Conservation (phyloP, 2,888 invertebrate genomes). For the Chaitophorus viminalis region DNA sequence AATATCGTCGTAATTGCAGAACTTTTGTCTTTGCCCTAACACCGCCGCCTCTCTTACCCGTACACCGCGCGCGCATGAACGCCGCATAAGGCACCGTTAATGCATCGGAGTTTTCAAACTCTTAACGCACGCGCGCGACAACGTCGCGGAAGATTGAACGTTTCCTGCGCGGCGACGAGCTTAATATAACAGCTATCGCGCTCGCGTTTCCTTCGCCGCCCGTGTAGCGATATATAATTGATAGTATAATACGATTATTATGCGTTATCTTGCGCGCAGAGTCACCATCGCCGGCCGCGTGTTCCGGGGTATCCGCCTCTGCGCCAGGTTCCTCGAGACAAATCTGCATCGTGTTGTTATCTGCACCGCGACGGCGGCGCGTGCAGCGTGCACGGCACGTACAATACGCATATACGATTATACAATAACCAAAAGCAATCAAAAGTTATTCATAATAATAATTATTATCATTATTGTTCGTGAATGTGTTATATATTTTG, state of each 20-base stretch:
- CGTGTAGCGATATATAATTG: not conserved
- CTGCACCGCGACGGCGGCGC: not conserved
- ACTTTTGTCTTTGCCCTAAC: conserved; percentile 21
- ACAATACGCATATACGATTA: not conserved
- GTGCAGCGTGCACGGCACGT: not conserved
- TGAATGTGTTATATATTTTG: not conserved
- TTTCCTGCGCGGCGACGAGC: not conserved
- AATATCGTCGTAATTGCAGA: conserved; percentile 24
- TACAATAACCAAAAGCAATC: not conserved
- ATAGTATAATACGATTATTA: conserved; percentile 17
- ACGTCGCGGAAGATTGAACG: conserved; percentile 28
- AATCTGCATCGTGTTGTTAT: conserved; percentile 24
- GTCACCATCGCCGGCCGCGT: not conserved
- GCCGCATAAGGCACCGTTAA: too few species aligned
- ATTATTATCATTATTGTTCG: not conserved
- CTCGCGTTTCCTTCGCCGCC: not conserved
- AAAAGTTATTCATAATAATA: conserved; percentile 16
- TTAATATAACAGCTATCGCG: not conserved
- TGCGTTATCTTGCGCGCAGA: not conserved
- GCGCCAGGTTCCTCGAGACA: not conserved
- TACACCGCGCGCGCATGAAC: too few species aligned
- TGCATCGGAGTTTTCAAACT: conserved; percentile 39
- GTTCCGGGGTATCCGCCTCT: not conserved
- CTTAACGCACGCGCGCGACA: conserved; percentile 9
- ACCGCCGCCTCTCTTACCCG: not conserved